Percentiles rank a stretch among this genome's conserved stretches.
Conservation (phyloP, 1,140 invertebrate genomes). For the Asobara japonica region DNA sequence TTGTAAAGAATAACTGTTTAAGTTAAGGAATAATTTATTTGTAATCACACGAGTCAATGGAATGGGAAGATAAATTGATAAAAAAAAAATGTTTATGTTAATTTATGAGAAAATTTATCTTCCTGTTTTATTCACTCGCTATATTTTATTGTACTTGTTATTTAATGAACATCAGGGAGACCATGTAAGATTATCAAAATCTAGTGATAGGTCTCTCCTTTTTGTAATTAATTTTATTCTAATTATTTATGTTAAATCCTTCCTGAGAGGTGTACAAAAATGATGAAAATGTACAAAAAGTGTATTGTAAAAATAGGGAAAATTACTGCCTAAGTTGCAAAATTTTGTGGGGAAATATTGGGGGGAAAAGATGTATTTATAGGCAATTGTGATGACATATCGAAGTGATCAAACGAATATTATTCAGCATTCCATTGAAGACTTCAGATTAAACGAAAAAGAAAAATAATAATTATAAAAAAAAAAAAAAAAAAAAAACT, state of each 20-base stretch:
- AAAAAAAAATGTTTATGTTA: conserved; percentile 28
- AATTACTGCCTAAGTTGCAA: conserved; percentile 17
- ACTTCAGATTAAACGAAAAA: neutral
- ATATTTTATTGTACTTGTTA: conserved; percentile 38
- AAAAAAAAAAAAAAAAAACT: neutral
- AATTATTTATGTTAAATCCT: conserved; percentile 19
- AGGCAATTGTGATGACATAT: conserved; percentile 20
- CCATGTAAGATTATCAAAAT: too few relatives aligned
- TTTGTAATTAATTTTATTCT: neutral
- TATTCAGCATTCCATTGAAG: conserved; percentile 21
- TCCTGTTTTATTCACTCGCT: conserved; percentile 2
- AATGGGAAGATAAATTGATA: conserved; percentile 8
- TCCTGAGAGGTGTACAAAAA: conserved; percentile 33
- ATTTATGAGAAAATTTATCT: conserved; percentile 17
- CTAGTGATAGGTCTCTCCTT: neutral
- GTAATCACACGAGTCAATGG: neutral
- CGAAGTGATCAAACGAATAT: neutral
- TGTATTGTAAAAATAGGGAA: neutral
- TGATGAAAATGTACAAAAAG: conserved; percentile 32
- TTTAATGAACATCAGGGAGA: conserved; percentile 52
- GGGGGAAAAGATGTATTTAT: neutral
- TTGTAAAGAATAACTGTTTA: conserved; percentile 14
- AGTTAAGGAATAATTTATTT: conserved; percentile 6
- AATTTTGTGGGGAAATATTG: neutral
- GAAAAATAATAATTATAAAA: conserved; percentile 18